A percentile compares a stretch with the other conserved stretches of the same genome.
Evolutionary conservation across 2,888 invertebrate genomes (phyloP).

Genomic region (Andrena marginata): DNA sequence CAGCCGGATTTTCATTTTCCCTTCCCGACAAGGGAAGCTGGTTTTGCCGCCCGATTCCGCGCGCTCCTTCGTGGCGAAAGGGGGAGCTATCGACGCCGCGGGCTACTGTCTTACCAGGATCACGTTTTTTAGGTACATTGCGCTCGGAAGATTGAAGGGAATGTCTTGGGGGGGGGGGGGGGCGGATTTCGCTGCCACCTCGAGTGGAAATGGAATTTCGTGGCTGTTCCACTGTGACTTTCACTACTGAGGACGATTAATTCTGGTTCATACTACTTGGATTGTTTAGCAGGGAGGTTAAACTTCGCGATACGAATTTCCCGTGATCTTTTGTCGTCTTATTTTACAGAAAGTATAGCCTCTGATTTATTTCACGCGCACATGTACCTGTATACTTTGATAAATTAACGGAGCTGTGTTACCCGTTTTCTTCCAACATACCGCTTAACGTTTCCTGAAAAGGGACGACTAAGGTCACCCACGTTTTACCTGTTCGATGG

Average conservation of each 20-base stretch:
- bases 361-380: not conserved
- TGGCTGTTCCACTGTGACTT: not conserved
- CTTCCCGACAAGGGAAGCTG: constrained; percentile 38
- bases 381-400: not conserved
- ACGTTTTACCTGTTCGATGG: constrained; percentile 31
- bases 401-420: not conserved
- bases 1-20: constrained; percentile 59
- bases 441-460: not conserved
- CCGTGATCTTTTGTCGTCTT: too few species aligned
- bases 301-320: too few species aligned
- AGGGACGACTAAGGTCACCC: not conserved
- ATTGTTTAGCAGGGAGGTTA: not conserved
- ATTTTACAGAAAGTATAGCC: not conserved
- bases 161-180: not conserved
- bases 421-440: not conserved
- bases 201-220: not conserved
- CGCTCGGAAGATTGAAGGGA: constrained; percentile 5
- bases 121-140: constrained; percentile 2
- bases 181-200: constrained; percentile 3
- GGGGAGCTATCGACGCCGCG: not conserved
- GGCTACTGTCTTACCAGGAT: constrained; percentile 22
- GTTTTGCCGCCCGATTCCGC: constrained; percentile 21
- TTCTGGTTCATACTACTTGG: not conserved
- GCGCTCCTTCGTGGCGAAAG: constrained; percentile 22
- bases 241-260: not conserved